These are phyloP conservation scores for Macroglossus sobrinus DNA, from an alignment of 2,113 vertebrate species.

Conservation along the genomic window DNA sequence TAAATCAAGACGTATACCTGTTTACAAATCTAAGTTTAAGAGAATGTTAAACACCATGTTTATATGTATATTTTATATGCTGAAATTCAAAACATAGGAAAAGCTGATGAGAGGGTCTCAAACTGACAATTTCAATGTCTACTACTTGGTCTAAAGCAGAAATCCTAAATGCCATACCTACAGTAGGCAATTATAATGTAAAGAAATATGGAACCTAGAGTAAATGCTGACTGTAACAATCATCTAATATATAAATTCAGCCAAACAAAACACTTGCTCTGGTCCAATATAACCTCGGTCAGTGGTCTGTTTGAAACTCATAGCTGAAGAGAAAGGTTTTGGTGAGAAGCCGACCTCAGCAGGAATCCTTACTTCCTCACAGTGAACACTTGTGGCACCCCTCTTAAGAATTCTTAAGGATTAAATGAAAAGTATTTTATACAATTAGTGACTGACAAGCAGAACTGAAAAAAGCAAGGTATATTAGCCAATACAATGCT, in stretches of 20 bases:
- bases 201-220: background rate
- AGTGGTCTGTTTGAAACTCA: background rate
- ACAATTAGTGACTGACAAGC: background rate
- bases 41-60: background rate
- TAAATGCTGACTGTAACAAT: background rate
- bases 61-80: background rate
- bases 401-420: background rate
- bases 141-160: background rate
- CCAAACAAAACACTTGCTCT: background rate
- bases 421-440: background rate
- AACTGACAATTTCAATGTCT: background rate
- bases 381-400: background rate
- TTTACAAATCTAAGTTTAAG: background rate
- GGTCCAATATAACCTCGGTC: background rate
- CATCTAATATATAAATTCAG: background rate
- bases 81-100: background rate
- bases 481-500: background rate
- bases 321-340: background rate
- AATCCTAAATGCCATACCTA: background rate
- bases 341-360: background rate
- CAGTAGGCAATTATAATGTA: background rate
- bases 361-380: background rate
- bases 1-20: background rate
- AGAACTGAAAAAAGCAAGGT: background rate
- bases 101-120: background rate